Evolutionary conservation across 2,797 vertebrate genomes (phyloP).

Genomic region (Amblyopsis hoosieri): DNA sequence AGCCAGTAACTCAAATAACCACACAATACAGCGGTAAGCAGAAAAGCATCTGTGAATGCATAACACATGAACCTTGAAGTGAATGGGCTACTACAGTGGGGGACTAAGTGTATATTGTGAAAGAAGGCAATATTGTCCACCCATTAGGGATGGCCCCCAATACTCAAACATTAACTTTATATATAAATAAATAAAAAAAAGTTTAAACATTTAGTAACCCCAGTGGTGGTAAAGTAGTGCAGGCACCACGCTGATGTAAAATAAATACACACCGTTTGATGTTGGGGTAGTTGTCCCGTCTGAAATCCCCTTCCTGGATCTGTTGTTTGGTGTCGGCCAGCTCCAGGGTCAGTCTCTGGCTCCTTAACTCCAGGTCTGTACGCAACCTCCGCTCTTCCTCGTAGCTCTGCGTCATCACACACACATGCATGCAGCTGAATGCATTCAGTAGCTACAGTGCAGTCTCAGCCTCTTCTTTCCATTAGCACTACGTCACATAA

Average conservation of each 20-base stretch:
- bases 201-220: not conserved
- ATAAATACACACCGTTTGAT: constrained; percentile 78
- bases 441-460: not conserved
- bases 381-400: constrained; percentile 87
- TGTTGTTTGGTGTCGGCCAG: constrained; percentile 92
- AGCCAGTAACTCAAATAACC: too few relatives aligned
- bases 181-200: too few relatives aligned
- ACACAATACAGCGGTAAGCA: too few relatives aligned
- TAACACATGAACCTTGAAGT: too few relatives aligned
- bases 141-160: too few relatives aligned
- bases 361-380: constrained; percentile 87
- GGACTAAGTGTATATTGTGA: too few relatives aligned
- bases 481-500: too few relatives aligned
- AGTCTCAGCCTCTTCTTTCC: too few relatives aligned
- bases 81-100: too few relatives aligned
- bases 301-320: constrained; percentile 91
- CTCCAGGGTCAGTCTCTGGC: constrained; percentile 89
- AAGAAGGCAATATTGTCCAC: too few relatives aligned
- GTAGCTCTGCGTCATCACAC: constrained; percentile 78
- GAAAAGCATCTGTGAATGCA: too few relatives aligned
- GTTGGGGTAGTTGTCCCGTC: constrained; percentile 89
- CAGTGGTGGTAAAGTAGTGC: not conserved
- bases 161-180: too few relatives aligned
- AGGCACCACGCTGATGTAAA: not conserved
- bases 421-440: constrained; percentile 3